Base-by-base conservation (phyloP, 23 tunicate species). In the Halocynthia roretzi region DNA sequence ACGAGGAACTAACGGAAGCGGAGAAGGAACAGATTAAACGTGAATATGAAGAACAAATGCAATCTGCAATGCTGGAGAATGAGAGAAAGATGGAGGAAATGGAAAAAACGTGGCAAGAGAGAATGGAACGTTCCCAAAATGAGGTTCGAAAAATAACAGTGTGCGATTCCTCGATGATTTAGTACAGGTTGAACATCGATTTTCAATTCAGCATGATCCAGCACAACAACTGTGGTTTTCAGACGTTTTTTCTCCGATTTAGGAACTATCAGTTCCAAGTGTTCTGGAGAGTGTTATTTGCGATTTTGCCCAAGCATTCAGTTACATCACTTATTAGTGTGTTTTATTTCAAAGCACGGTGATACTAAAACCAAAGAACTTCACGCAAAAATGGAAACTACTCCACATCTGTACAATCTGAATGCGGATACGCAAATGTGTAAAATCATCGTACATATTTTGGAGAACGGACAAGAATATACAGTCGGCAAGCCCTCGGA, bases 71-170 rank as follows among this genome's bases (percentile, higher is more conserved):
- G 17, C 56, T 21, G 21, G 78, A 87, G 53, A 87, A 87, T 68
- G 93, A 87, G 65, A 75, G 61, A 44, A 81, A 87, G 53, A 82
- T 87, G 93, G 77, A 77, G 54, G 93, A 87, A 22, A 87, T 87
- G 93, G 70, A 76, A n/a, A 70, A 61, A 53, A 69, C 86, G 11
- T 87, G 93, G 93, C 83, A 87, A 50, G 83, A 87, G 48, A 87
- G 82, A 60, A 65, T 87, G 63, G 83, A 82, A 61, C 61, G 20
- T 22, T 86, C 86, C 8, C 71, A 53, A 15, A 6, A 74, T 5
- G 49, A 14, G 78, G 78, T 74, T 31, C 44, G 44, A 31, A 31
- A 31, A 31, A 31, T 31, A 31, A 31, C 44, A 31, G 44, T 31
- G 44, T 31, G 44, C 44, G 44, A 31, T 31, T 31, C 44, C 44